Base-by-base conservation (phyloP, 2,888 invertebrate genomes). In the Gordius sp. region DNA sequence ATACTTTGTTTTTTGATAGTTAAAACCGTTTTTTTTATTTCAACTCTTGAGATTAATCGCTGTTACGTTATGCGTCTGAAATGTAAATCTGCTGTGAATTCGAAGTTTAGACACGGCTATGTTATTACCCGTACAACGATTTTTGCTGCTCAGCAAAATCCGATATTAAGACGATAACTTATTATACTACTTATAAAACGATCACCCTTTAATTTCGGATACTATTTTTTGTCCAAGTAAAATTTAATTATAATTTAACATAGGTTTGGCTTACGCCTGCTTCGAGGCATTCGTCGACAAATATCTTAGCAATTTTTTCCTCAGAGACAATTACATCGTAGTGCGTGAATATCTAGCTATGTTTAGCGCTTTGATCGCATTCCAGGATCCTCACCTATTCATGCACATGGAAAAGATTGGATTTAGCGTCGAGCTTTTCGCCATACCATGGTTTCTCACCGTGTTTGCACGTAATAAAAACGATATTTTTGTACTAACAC, bases 391-490 rank as follows among this genome's bases (percentile, higher is more conserved):
- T 0, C 75, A 78, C 59, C 70, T 97, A 59, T 82, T 85, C 1
- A 82, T 82, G 66, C 93, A 93, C 70, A 73, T 97, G 55, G 78
- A 80, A 64, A 79, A 79, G 18, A 91, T 93, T 62, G 83, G 80
- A 65, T 97, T 97, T 68, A 84, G 73, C 60, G 91, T 97, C 0
- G 91, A 97, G 64, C 74, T 93, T 18, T 97, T 91, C 71, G 87
- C 93, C 23, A 93, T 97, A 68, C 91, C 93, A 0, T 97, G 93
- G 93, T 93, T 91, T 68, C 74, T 93, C 33, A 93, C 91, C 2
- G 87, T 93, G 83, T 93, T 87, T 72, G 87, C 89, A 59, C 89
- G 87, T 89, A 72, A 79, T 81, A n/a, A n/a, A n/a, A n/a, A n/a
- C n/a, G 77, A 64, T 56, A 13, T 28, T 24, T 23, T 2, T 20